Base-by-base conservation (phyloP, 2,113 vertebrate species). In the Phaethornis superciliosus region DNA sequence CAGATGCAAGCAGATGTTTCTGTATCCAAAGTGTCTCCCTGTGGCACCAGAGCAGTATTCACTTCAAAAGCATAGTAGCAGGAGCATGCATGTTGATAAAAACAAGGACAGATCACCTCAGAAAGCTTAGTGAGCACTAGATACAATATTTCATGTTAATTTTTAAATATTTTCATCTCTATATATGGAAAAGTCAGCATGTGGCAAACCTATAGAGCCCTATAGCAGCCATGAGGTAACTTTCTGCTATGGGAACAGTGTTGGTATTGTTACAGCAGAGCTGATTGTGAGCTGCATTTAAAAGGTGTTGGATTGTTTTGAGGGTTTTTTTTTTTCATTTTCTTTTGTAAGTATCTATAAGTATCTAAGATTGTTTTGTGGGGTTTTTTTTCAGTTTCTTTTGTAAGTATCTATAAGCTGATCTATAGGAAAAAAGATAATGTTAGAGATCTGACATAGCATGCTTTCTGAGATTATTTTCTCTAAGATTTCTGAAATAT, bases 1-100 rank as follows among this genome's bases (percentile, higher is more conserved):
- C 81, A 90, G 91, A 96, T 95, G 91, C 59, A 35, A 62, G 83
- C 82, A 94, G 93, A 92, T 92, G 84, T 93, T 93, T 68, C 67
- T 62, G 20, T 65, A 47, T 85, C 69, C 76, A 22, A 32, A 94
- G 68, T 72, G 65, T 69, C 49, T 89, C 72, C 20, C 55, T 74
- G 51, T 71, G 67, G 65, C 64, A 91, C 69, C 72, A 40, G 12
- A 71, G 64, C 56, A 92, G 56, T 49, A 35, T 35, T 62, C 67
- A 58, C 71, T 93, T 89, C 89, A 90, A 44, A 95, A 51, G 47
- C 62, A 55, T 13, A 28, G 46, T 10, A 56, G 72, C 83, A 91
- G 72, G 55, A 40, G 44, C 19, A 9, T 32, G 26, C 12, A 21
- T 32, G 33, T 49, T 12, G 26, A 81, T 70, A n/a, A 47, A 56